phyloP scores from a whole-genome alignment of 37 sponge, comb jelly and placozoan genomes.

The Diacarnus erythraeanus region DNA sequence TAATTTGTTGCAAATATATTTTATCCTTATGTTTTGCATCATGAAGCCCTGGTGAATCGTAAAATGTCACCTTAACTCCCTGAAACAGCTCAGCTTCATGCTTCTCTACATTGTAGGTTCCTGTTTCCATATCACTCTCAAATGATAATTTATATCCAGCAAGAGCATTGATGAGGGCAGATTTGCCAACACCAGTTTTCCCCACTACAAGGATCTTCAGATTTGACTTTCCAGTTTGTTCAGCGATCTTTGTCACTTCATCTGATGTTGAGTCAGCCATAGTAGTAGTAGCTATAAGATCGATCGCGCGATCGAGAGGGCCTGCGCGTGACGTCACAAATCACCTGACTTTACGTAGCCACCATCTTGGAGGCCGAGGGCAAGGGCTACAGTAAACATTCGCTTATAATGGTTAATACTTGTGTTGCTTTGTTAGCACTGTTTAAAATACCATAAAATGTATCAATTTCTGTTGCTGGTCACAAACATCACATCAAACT shows the following conservation, averaged over 20 bases:
- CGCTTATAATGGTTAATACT: too few species aligned
- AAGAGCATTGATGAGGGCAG: constrained; percentile 7
- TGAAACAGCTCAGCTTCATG: background rate
- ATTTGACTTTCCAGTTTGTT: background rate
- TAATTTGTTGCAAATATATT: background rate
- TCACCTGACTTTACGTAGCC: too few species aligned
- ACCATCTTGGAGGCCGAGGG: too few species aligned
- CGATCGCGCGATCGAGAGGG: too few species aligned
- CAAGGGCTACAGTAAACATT: too few species aligned
- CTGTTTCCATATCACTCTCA: constrained; percentile 1
- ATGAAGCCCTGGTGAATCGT: constrained; percentile 25
- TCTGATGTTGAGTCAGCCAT: background rate
- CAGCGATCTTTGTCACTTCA: background rate
- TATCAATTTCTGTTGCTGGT: too few species aligned
- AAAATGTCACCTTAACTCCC: constrained; percentile 5
- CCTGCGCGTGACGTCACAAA: too few species aligned
- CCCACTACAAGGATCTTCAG: constrained; percentile 3
- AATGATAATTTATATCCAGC: constrained; percentile 2
- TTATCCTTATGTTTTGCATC: constrained; percentile 5
- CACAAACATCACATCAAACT: too few species aligned
- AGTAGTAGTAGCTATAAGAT: too few species aligned
- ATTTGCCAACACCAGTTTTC: constrained; percentile 16
- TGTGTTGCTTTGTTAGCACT: too few species aligned
- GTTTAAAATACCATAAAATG: too few species aligned
- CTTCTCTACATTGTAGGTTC: constrained; percentile 4